A percentile compares a stretch with the other conserved stretches of the same genome.
phyloP scores from a whole-genome alignment of 2,797 vertebrate genomes.

The Mormyrus proboscirostris region DNA sequence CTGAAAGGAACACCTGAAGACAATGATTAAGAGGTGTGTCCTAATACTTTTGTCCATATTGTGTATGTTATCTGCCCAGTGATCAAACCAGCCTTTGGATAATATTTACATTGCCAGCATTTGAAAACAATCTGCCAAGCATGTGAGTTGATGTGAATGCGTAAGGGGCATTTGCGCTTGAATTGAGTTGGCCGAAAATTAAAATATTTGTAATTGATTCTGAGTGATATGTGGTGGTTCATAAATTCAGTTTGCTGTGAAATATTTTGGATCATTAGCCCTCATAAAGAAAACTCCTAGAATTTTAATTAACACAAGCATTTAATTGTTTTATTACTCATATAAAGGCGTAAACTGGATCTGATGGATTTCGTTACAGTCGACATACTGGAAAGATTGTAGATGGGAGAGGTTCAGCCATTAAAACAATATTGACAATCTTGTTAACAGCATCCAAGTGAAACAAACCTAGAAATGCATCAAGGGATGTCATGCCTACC shows the following conservation, averaged over 20 bases:
- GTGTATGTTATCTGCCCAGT: conserved; percentile 5
- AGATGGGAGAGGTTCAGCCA: not conserved
- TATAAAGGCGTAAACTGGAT: not conserved
- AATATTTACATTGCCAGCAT: not conserved
- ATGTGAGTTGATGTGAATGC: not conserved
- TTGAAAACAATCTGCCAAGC: not conserved
- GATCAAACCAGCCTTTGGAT: not conserved
- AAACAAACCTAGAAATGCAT: not conserved
- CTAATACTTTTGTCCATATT: not conserved
- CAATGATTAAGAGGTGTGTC: not conserved
- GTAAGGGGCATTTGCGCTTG: not conserved
- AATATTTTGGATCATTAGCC: not conserved
- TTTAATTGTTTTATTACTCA: not conserved
- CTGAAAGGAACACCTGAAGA: not conserved
- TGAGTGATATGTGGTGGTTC: not conserved
- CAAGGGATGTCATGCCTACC: no score
- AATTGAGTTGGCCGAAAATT: no score
- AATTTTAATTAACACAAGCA: not conserved
- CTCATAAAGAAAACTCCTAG: not conserved
- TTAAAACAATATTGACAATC: conserved; percentile 14
- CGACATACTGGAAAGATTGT: not conserved
- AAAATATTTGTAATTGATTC: not conserved
- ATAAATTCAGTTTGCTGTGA: not conserved
- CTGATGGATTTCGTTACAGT: not conserved
- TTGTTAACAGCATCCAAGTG: not conserved